Evolutionary conservation across 2,113 vertebrate genomes (phyloP).

Genomic region (Gobius niger): DNA sequence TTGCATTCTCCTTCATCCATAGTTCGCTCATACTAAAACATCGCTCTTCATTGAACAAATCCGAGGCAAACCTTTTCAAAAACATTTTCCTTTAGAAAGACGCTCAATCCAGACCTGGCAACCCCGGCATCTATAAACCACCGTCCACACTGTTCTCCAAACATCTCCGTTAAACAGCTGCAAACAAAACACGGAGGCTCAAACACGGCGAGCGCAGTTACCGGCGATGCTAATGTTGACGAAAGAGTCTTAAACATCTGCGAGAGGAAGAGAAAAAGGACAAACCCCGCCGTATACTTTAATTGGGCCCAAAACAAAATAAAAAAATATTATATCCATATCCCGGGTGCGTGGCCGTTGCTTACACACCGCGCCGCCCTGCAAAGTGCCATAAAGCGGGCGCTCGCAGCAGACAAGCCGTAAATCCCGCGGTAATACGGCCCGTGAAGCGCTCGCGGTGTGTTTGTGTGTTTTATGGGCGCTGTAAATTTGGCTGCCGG

Average conservation of each 20-base stretch:
- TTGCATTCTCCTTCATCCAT: no score
- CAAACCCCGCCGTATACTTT: constrained; percentile 18
- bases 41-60: no score
- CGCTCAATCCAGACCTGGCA: no score
- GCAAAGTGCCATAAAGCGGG: constrained; percentile 73
- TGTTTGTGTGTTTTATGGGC: constrained; percentile 66
- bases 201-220: not conserved
- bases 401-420: constrained; percentile 66
- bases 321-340: constrained; percentile 27
- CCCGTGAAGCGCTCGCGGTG: constrained; percentile 40
- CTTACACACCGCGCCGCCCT: constrained; percentile 70
- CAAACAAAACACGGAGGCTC: not conserved
- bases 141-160: no score
- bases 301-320: constrained; percentile 20
- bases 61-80: no score
- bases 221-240: not conserved
- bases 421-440: constrained; percentile 70
- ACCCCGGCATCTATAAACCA: no score
- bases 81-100: no score
- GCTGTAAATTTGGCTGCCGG: constrained; percentile 75
- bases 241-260: not conserved
- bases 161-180: no score
- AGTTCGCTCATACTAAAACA: no score
- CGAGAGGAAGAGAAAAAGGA: not conserved
- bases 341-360: constrained; percentile 51